These are phyloP conservation scores for Junco hyemalis DNA, from an alignment of 2,113 vertebrate species.

Conservation along the genomic window DNA sequence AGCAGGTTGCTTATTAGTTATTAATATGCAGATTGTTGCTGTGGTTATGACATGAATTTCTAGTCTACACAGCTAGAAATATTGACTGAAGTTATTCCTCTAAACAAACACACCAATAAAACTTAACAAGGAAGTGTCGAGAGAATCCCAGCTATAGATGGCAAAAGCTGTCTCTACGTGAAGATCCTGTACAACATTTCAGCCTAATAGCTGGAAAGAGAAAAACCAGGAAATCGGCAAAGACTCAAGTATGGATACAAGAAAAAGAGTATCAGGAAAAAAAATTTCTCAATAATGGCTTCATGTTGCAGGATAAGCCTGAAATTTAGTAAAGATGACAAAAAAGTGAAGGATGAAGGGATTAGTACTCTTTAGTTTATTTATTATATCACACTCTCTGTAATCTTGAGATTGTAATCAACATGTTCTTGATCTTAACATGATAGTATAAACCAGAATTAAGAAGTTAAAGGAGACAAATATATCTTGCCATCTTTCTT, in stretches of 20 bases:
- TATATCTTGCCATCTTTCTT: neutral
- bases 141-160: neutral
- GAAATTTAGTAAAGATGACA: neutral
- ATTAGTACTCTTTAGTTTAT: neutral
- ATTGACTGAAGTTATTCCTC: neutral
- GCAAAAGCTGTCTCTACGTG: neutral
- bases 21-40: neutral
- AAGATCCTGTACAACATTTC: neutral
- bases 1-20: neutral
- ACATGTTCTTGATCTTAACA: neutral
- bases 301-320: neutral
- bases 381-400: neutral
- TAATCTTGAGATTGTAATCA: neutral
- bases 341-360: neutral
- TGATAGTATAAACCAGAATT: neutral
- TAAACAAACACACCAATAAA: neutral
- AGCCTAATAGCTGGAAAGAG: neutral
- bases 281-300: neutral
- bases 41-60: neutral
- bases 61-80: neutral
- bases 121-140: rapidly evolving
- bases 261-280: neutral
- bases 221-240: neutral
- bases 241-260: neutral
- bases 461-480: neutral